Percentiles rank a stretch among this genome's conserved stretches.
Evolutionary conservation across 1,140 invertebrate species (phyloP).

Genomic region (Drosophila bifasciata): DNA sequence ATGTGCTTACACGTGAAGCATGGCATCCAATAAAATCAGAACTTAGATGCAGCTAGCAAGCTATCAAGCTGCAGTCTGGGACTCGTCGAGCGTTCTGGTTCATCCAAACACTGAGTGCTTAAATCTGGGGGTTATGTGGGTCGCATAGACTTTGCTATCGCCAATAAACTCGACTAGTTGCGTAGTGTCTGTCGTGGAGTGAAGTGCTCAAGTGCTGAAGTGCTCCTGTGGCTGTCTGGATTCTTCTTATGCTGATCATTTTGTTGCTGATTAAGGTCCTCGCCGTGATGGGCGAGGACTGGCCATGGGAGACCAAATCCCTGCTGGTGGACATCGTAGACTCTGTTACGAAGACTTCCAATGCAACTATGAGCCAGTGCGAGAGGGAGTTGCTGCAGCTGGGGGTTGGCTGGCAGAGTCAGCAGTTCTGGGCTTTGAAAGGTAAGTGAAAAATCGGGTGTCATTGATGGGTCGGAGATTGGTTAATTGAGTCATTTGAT

Average conservation of each 20-base stretch:
- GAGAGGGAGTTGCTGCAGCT: conserved; percentile 28
- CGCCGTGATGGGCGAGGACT: conserved; percentile 10
- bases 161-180: conserved; percentile 8
- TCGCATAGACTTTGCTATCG: conserved; percentile 11
- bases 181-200: conserved; percentile 17
- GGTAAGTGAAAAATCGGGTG: conserved; percentile 23
- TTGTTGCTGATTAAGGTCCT: conserved; percentile 5
- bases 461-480: not conserved
- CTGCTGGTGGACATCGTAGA: conserved; percentile 30
- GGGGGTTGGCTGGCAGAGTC: conserved; percentile 6
- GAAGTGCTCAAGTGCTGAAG: conserved; percentile 26
- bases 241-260: conserved; percentile 16
- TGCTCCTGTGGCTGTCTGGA: conserved; percentile 1
- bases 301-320: conserved; percentile 14
- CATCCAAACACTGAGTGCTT: not conserved
- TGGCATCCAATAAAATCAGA: not conserved
- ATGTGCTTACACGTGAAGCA: too few relatives aligned
- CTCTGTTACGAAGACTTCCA: not conserved
- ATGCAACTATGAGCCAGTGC: conserved; percentile 16
- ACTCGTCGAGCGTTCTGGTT: conserved; percentile 17
- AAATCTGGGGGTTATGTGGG: conserved; percentile 1
- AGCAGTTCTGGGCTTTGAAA: conserved; percentile 46
- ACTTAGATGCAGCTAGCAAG: not conserved
- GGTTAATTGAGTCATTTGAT: too few relatives aligned
- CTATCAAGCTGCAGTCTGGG: conserved; percentile 10